Percentiles rank a stretch among this genome's conserved stretches.
These are phyloP conservation scores for Todiramphus chloris DNA, from an alignment of 2,113 vertebrate species.

Conservation along the genomic window DNA sequence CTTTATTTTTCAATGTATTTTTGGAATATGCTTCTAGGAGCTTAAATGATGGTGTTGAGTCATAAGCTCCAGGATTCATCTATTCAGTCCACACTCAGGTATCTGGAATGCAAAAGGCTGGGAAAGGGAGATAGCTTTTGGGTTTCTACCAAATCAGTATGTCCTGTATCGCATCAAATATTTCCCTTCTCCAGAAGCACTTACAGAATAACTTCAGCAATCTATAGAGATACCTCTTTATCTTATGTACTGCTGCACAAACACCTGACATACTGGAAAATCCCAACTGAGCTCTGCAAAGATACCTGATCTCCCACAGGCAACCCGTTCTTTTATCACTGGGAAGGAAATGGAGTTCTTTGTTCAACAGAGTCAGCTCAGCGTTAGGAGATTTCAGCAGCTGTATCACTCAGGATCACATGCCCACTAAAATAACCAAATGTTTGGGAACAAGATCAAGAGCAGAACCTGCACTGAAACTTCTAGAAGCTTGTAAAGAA, in stretches of 20 bases:
- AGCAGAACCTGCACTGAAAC: background rate
- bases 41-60: constrained; percentile 45
- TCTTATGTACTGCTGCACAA: background rate
- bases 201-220: background rate
- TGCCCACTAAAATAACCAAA: background rate
- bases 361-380: background rate
- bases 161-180: background rate
- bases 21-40: constrained; percentile 59
- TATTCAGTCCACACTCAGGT: constrained; percentile 10
- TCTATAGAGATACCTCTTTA: background rate
- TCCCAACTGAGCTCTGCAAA: background rate
- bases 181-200: background rate
- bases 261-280: background rate
- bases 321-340: background rate
- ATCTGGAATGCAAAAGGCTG: constrained; percentile 40
- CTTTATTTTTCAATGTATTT: constrained; percentile 58
- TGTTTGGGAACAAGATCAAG: background rate
- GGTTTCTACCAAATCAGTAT: background rate
- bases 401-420: background rate
- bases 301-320: background rate
- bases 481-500: background rate
- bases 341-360: background rate
- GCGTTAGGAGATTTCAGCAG: background rate
- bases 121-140: constrained; percentile 11
- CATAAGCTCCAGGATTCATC: constrained; percentile 59